Evolutionary conservation across 2,113 vertebrate species (phyloP), one percentile per base, ranked within the genome.

Genomic region (Cynoglossus semilaevis): DNA sequence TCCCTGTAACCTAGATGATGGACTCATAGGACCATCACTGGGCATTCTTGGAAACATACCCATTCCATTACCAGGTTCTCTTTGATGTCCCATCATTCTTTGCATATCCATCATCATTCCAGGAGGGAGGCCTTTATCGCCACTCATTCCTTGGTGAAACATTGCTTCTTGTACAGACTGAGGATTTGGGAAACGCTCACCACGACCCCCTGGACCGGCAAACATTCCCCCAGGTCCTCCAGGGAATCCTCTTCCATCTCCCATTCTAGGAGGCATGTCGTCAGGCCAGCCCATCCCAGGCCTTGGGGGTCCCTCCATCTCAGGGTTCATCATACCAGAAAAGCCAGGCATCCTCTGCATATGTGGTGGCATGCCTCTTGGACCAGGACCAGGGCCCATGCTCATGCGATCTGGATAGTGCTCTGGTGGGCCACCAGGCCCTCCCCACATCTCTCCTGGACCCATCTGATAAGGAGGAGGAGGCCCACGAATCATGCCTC

Each of bases 391-490:
- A 7, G 94, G 94, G 16, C 95, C 94, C 90, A 98, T 92, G 74
- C 81, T 91, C 89, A 98, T 94, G 52, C 94, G 94, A 43, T 98
- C 96, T 15, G 93, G 88, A 75, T 95, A 98, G 29, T 94, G 92
- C 53, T 98, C 96, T 12, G 94, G 89, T 49, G 84, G 86, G 15
- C 86, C 85, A 54, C 94, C 83, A 17, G 86, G 88, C 47, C 86
- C 88, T 15, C 85, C 95, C 96, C 96, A 99, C 77, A 93, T 94
- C 71, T 98, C 97, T 44, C 92, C 89, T 45, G 95, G 93, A 17
- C 93, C 91, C 91, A 97, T 94, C 88, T 98, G 96, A 76, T 99
- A 99, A 0, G 97, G 97, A 59, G 97, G 97, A 0, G 97, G 96
- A 5, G 97, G 95, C 4, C 93, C 96, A 65, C 96, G 91, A 67